Evolutionary conservation across 2,797 vertebrate genomes (phyloP).

Genomic region (Sarcoramphus papa): DNA sequence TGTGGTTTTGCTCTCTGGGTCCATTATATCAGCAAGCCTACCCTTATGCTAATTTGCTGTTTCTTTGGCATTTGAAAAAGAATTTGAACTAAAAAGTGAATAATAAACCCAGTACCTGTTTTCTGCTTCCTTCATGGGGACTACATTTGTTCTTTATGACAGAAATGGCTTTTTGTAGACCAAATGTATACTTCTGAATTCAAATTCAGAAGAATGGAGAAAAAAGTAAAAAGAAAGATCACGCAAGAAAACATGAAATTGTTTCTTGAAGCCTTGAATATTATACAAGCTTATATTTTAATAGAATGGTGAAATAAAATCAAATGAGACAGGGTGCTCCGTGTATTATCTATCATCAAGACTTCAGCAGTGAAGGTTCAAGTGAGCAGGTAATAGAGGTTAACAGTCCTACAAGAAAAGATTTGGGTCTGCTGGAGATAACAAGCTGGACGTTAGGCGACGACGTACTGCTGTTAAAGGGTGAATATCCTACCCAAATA

Average conservation of each 20-base stretch:
- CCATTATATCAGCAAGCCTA: not conserved
- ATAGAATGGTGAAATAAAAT: not conserved
- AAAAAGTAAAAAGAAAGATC: not conserved
- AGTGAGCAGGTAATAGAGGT: not conserved
- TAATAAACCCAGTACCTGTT: not conserved
- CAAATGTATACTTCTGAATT: not conserved
- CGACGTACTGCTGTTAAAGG: not conserved
- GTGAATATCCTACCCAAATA: not conserved
- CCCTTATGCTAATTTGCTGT: not conserved
- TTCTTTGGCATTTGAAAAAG: not conserved
- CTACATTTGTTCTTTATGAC: not conserved
- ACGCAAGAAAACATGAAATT: not conserved
- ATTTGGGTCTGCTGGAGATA: not conserved
- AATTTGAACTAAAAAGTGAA: not conserved
- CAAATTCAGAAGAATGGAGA: not conserved
- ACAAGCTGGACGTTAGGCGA: not conserved
- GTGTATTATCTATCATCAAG: not conserved
- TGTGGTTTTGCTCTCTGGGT: not conserved
- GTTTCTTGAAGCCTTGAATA: not conserved
- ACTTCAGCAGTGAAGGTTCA: not conserved
- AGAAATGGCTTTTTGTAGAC: not conserved
- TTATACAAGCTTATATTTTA: not conserved
- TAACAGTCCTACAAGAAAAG: not conserved
- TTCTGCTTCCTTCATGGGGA: not conserved
- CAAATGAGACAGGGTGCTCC: not conserved